Conservation (phyloP, 2,888 invertebrate genomes). For the Enoplolaimus lenunculus region DNA sequence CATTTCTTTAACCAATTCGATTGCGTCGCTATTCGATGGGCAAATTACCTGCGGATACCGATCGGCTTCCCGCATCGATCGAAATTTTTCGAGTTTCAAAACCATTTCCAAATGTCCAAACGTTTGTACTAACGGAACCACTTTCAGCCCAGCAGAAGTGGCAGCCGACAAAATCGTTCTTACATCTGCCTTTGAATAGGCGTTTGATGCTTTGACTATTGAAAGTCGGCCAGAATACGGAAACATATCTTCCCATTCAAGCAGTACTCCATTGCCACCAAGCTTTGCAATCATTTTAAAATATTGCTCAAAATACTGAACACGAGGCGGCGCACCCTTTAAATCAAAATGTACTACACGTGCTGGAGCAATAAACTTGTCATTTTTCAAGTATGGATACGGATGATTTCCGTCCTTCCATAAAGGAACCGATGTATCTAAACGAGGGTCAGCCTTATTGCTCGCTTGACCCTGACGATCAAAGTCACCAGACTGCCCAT, state of each 20-base stretch:
- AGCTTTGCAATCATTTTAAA: constrained; percentile 40
- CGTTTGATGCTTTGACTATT: constrained; percentile 32
- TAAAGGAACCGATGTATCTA: no score
- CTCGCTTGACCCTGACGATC: no score
- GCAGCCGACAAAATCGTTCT: constrained; percentile 37
- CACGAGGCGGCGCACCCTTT: constrained; percentile 23
- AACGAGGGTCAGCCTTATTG: no score
- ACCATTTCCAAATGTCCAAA: constrained; percentile 45
- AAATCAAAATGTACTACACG: constrained; percentile 24
- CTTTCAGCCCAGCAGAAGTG: constrained; percentile 34
- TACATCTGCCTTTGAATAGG: constrained; percentile 33
- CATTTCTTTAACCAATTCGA: constrained; percentile 42
- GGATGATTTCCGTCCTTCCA: background rate
- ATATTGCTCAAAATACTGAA: constrained; percentile 32
- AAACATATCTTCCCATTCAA: constrained; percentile 46
- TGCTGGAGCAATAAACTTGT: background rate
- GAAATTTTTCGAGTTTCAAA: constrained; percentile 43
- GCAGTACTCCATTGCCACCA: constrained; percentile 43
- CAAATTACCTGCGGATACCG: constrained; percentile 40
- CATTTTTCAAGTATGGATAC: constrained; percentile 6
- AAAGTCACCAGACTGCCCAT: no score
- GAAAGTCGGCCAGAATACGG: constrained; percentile 41
- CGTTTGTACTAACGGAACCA: constrained; percentile 44
- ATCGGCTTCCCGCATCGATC: constrained; percentile 40
- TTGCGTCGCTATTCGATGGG: constrained; percentile 38